Base-by-base conservation (phyloP, 2,113 vertebrate species). In the Mus spicilegus region DNA sequence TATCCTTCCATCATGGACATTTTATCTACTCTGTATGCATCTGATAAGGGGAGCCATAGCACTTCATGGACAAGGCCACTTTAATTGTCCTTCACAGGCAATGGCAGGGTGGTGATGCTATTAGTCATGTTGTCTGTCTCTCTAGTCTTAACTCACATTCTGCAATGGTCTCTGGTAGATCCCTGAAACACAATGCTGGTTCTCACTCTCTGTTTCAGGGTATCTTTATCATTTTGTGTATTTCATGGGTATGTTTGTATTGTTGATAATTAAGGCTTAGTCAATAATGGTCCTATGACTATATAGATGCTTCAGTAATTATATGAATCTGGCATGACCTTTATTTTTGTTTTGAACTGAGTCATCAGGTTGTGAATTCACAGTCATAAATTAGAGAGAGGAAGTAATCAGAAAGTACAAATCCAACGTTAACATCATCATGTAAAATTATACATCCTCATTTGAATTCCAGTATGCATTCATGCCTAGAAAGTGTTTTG, bases 21-120 rank as follows among this genome's bases (percentile, higher is more conserved):
- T 96, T 94, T 91, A 84, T 95, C 91, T 84, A 49, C 69, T 82
- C 3, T 75, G 63, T 84, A 89, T 96, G 63, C 42, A 93, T 82
- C 81, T 82, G 95, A 87, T 95, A 96, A 96, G 90, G 26, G 86
- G 77, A 94, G 28, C n/a, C 58, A 91, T 3, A 51, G 13, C 22
- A 89, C 75, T 93, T 96, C 93, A 87, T 36, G 51, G 28, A 58
- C 22, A 96, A n/a, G 89, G 5, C 36, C 67, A 84, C n/a, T 93
- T 89, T 49, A 91, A 87, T 91, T 1, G 1, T 54, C 91, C 63
- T 96, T 96, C 82, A 75, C 72, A 94, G 89, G 70, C 76, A 77
- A 90, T 56, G 73, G 61, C 51, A 82, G 9, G 93, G 33, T 19
- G 22, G 26, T 39, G 49, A 91, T 49, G 24, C 63, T 42, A 51